phyloP scores from a whole-genome alignment of 2,113 vertebrate genomes.

The Malurus cyaneus region DNA sequence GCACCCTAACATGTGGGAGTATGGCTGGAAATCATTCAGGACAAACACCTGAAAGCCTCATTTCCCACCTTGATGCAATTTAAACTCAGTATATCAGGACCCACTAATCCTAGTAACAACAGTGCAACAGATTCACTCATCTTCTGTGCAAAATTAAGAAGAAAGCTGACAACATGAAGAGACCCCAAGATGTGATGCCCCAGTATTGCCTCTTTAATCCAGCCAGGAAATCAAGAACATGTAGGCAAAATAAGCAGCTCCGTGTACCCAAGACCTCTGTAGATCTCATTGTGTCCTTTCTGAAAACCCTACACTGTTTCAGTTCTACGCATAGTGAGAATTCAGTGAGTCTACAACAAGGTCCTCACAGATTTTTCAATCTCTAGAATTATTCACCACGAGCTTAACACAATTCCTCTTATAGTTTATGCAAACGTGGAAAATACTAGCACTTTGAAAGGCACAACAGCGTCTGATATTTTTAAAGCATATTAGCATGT shows the following conservation, averaged over 20 bases:
- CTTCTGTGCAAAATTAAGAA: not conserved
- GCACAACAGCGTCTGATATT: not conserved
- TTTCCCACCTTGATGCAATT: not conserved
- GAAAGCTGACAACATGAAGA: not conserved
- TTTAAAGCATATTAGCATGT: not conserved
- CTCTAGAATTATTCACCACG: accelerated
- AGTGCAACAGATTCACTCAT: not conserved
- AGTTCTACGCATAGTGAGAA: not conserved
- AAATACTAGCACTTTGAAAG: not conserved
- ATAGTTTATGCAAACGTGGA: not conserved
- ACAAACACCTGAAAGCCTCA: not conserved
- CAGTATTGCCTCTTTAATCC: not conserved
- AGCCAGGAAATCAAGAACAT: not conserved
- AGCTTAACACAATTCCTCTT: not conserved
- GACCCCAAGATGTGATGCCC: not conserved
- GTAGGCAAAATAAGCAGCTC: not conserved
- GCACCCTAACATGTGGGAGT: accelerated
- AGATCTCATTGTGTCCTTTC: not conserved
- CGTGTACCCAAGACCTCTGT: not conserved
- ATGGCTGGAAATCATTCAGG: not conserved
- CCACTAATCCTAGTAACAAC: not conserved
- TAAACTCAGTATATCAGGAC: not conserved
- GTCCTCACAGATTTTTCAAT: not conserved
- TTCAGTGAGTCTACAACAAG: not conserved
- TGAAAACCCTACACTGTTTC: not conserved